A percentile compares a stretch with the other conserved stretches of the same genome.
These are phyloP conservation scores for Zaprionus obscuricornis DNA, from an alignment of 2,888 invertebrate genomes.

Conservation along the genomic window DNA sequence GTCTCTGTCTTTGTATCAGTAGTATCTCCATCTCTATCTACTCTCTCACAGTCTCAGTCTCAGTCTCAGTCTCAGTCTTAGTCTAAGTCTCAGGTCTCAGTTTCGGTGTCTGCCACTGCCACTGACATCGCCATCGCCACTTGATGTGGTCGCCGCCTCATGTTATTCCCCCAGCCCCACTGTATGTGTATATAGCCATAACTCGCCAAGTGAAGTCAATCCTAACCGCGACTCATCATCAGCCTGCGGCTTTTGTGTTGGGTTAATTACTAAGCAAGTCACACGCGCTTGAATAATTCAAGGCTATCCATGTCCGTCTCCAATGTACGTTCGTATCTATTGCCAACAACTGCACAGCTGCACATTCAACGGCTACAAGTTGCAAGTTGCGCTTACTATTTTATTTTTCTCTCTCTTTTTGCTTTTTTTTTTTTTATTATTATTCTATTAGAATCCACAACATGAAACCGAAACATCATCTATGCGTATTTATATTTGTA, in stretches of 20 bases:
- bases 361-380: conserved; percentile 35
- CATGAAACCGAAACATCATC: conserved; percentile 45
- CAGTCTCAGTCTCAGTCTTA: conserved; percentile 44
- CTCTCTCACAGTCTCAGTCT: conserved; percentile 38
- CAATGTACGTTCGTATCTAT: no score
- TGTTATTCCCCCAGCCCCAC: not conserved
- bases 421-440: not conserved
- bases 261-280: conserved; percentile 79
- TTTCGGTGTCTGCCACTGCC: conserved; percentile 74
- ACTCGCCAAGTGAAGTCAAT: conserved; percentile 20
- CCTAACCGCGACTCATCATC: conserved; percentile 63
- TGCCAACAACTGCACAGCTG: conserved; percentile 62
- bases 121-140: no score
- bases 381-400: conserved; percentile 7
- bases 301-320: conserved; percentile 59
- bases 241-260: conserved; percentile 71
- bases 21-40: no score
- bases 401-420: not conserved
- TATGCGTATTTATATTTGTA: no score
- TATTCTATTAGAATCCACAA: conserved; percentile 8
- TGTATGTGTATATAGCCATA: conserved; percentile 1
- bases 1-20: conserved; percentile 24
- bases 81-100: conserved; percentile 70
- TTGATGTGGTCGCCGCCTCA: conserved; percentile 62
- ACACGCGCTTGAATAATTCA: conserved; percentile 79